Conservation (phyloP, 2,888 invertebrate genomes). For the Dicyrtomina minuta region DNA sequence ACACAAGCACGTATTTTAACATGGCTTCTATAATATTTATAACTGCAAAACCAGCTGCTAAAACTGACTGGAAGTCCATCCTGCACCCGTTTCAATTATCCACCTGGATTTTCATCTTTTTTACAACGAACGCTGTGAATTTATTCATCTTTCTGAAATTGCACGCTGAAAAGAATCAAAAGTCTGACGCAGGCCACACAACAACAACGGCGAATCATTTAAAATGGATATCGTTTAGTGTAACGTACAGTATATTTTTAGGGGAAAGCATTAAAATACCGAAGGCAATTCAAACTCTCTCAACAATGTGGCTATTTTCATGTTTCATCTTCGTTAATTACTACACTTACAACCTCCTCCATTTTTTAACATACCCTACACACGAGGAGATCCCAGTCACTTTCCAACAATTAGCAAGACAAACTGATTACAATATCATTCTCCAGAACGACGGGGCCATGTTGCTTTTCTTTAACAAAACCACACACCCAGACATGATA, state of each 20-base stretch:
- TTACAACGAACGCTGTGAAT: not conserved
- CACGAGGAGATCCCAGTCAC: not conserved
- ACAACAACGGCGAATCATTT: not conserved
- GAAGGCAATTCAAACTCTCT: not conserved
- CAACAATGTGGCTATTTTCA: not conserved
- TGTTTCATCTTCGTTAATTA: not conserved
- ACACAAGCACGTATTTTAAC: not conserved
- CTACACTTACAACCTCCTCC: not conserved
- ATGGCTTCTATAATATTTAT: not conserved
- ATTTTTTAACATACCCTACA: not conserved
- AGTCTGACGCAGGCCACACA: too few relatives aligned
- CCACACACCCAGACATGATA: not conserved
- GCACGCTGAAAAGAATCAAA: too few relatives aligned
- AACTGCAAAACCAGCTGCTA: not conserved
- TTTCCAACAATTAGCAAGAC: not conserved
- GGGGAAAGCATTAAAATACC: not conserved
- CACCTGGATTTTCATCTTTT: not conserved
- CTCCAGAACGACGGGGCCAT: not conserved
- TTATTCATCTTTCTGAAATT: not conserved
- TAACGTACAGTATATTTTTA: not conserved
- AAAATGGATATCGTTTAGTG: not conserved
- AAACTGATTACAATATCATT: not conserved
- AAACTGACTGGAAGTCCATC: not conserved
- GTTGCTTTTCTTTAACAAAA: not conserved
- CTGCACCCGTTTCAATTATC: not conserved